Evolutionary conservation across 1,140 invertebrate genomes (phyloP).

Genomic region (Pomacea maculata): DNA sequence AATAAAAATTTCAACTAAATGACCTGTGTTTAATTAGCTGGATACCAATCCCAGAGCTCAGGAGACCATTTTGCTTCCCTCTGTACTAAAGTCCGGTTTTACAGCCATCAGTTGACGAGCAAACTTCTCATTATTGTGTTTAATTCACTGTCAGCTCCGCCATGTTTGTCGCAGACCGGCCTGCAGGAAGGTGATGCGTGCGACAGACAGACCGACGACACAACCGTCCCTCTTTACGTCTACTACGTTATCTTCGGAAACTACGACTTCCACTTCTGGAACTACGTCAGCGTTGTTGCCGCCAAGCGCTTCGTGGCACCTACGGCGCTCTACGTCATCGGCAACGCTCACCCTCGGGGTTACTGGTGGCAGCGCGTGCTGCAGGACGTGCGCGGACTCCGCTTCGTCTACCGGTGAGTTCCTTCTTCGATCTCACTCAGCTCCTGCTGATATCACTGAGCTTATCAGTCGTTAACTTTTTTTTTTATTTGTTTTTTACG

Average conservation of each 20-base stretch:
- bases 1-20: no score
- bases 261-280: constrained; percentile 31
- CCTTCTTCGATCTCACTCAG: no score
- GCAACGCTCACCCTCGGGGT: constrained; percentile 30
- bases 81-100: background rate
- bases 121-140: background rate
- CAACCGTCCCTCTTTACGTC: constrained; percentile 27
- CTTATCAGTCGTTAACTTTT: no score
- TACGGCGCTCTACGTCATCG: constrained; percentile 32
- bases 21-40: background rate
- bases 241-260: constrained; percentile 37
- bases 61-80: background rate
- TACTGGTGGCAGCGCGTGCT: constrained; percentile 28
- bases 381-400: constrained; percentile 25
- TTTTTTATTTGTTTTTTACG: no score
- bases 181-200: constrained; percentile 9
- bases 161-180: background rate
- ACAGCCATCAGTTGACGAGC: background rate
- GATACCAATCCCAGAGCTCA: background rate
- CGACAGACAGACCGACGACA: constrained; percentile 8
- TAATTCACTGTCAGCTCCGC: no score
- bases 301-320: constrained; percentile 29
- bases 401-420: constrained; percentile 15
- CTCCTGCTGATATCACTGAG: no score
- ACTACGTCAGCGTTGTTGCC: constrained; percentile 32